A percentile compares a stretch with the other conserved stretches of the same genome.
phyloP scores from a whole-genome alignment of 92 coral and sea anemone genomes.

The Plumapathes pennacea region DNA sequence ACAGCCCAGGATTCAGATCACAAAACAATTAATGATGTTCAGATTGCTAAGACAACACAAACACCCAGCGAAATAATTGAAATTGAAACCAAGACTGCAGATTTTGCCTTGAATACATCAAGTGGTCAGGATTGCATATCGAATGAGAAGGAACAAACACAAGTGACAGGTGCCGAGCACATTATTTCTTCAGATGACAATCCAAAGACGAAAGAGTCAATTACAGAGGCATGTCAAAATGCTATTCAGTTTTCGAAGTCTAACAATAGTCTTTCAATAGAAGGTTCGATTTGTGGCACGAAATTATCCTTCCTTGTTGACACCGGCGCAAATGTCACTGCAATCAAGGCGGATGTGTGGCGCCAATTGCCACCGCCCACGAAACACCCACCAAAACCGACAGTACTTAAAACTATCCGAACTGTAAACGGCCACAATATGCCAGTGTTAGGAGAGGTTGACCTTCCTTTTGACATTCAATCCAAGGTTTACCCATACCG shows the following conservation, averaged over 20 bases:
- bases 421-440: conserved; percentile 17
- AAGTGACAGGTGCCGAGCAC: too few relatives aligned
- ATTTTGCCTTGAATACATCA: too few relatives aligned
- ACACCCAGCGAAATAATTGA: too few relatives aligned
- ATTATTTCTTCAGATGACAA: too few relatives aligned
- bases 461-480: conserved; percentile 30
- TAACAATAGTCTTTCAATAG: background rate
- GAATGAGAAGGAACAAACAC: too few relatives aligned
- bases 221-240: too few relatives aligned
- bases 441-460: conserved; percentile 13
- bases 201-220: too few relatives aligned
- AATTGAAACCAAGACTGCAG: too few relatives aligned
- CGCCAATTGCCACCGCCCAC: conserved; percentile 13
- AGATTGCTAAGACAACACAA: too few relatives aligned
- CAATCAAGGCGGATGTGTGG: conserved; percentile 27
- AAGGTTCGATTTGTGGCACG: background rate
- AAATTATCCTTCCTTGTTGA: conserved; percentile 8
- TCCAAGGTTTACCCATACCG: conserved; percentile 20
- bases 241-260: background rate
- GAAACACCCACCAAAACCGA: conserved; percentile 1
- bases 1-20: too few relatives aligned
- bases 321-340: conserved; percentile 43
- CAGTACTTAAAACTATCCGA: background rate
- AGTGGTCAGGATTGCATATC: too few relatives aligned
- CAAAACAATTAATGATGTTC: too few relatives aligned